These are phyloP conservation scores for Ctenopoma kingsleyae DNA, from an alignment of 2,797 vertebrate genomes.

Conservation along the genomic window DNA sequence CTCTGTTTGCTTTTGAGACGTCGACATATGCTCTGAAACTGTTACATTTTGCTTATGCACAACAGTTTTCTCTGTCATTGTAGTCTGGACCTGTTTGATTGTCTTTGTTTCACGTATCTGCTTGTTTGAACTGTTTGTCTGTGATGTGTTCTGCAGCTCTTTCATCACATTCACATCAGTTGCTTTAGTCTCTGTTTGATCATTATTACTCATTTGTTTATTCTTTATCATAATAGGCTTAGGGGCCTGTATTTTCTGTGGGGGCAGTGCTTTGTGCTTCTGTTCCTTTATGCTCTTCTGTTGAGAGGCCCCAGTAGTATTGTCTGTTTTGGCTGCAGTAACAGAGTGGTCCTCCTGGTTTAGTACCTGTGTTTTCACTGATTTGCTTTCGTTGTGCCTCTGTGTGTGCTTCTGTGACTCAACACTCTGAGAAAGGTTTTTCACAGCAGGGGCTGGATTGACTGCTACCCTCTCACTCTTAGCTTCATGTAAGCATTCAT, in stretches of 20 bases:
- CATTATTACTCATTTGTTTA: slow-evolving; percentile 70
- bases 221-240: slow-evolving; percentile 73
- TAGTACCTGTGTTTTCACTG: slow-evolving; percentile 76
- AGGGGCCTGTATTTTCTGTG: slow-evolving; percentile 65
- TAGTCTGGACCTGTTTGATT: slow-evolving; percentile 78
- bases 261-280: slow-evolving; percentile 68
- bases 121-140: slow-evolving; percentile 64
- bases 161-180: slow-evolving; percentile 57
- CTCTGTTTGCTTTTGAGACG: slow-evolving; percentile 56
- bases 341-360: slow-evolving; percentile 77
- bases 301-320: slow-evolving; percentile 66
- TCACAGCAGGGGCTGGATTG: slow-evolving; percentile 75
- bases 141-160: slow-evolving; percentile 60
- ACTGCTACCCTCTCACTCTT: slow-evolving; percentile 69
- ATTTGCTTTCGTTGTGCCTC: slow-evolving; percentile 76
- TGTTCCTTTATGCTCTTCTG: slow-evolving; percentile 71
- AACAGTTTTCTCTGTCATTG: slow-evolving; percentile 70
- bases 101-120: slow-evolving; percentile 74
- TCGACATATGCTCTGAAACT: slow-evolving; percentile 26
- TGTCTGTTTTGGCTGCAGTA: slow-evolving; percentile 73
- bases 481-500: slow-evolving; percentile 66
- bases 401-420: slow-evolving; percentile 77
- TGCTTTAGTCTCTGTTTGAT: slow-evolving; percentile 65
- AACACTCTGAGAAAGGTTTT: slow-evolving; percentile 76
- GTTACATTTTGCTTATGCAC: slow-evolving; percentile 43